Conservation (phyloP, 2,797 vertebrate species). For the Centropyge bicolor region DNA sequence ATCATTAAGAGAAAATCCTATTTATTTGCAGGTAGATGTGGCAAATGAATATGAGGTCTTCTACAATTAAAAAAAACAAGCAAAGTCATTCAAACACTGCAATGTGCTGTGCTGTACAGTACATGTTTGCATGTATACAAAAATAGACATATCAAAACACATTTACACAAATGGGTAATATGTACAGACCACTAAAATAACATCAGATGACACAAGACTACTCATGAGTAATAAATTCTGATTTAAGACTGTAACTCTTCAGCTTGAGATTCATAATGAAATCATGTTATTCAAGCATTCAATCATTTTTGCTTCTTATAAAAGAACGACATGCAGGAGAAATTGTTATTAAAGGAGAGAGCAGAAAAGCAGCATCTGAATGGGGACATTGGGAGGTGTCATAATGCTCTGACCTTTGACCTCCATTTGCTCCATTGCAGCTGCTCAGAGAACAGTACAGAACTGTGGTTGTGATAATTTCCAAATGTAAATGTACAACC, state of each 20-base stretch:
- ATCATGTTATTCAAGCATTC: background rate
- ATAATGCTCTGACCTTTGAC: background rate
- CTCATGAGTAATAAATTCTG: background rate
- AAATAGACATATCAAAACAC: conserved; percentile 78
- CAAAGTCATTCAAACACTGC: conserved; percentile 31
- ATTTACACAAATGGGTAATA: conserved; percentile 62
- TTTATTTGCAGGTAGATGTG: conserved; percentile 69
- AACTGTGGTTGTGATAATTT: background rate
- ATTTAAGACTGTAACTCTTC: background rate
- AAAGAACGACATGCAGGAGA: background rate
- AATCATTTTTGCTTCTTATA: background rate
- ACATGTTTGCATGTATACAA: conserved; percentile 64
- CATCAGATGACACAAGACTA: conserved; percentile 28
- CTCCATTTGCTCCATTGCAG: background rate
- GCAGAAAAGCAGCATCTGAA: background rate
- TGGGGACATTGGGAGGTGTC: background rate
- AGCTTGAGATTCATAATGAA: background rate
- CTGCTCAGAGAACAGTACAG: background rate
- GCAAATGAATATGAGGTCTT: conserved; percentile 56
- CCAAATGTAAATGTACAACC: background rate
- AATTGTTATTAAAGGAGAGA: background rate
- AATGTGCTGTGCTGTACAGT: conserved; percentile 35
- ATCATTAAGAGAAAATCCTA: conserved; percentile 42
- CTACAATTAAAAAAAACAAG: conserved; percentile 62
- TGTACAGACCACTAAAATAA: conserved; percentile 54